Evolutionary conservation across 2,888 invertebrate species (phyloP), one percentile per base, ranked within the genome.

Genomic region (Tachina fera): DNA sequence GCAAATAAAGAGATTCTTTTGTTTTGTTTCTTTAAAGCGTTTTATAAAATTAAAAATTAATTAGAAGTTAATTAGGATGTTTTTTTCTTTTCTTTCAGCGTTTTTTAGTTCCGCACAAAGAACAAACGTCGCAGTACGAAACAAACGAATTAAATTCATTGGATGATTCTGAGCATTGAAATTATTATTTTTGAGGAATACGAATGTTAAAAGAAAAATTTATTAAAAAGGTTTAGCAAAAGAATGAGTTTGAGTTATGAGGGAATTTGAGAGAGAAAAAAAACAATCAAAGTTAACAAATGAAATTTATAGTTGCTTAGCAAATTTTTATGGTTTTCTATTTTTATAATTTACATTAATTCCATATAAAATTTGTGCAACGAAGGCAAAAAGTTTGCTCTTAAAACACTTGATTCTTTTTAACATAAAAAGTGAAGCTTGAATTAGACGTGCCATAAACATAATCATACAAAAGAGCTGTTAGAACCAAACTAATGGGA

Each of bases 51-150:
- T 75, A 68, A 82, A 82, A 74, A 78, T 82, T 85, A 82, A 85
- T 85, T 82, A 82, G 74, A 75, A 74, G 82, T 82, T 78, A 85
- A 85, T 81, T 85, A 74, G 61, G 49, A 39, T 68, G 47, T 77
- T 68, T 65, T 31, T 31, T 6, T 2, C 4, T 31, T 1, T 39
- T 77, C 76, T 61, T 65, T 6, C 67, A 76, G 22, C 53, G 43
- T 61, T 31, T 31, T n/a, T 31, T 49, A n/a, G 13, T 16, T 16
- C 39, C 14, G 22, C 9, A 58, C 6, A 71, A 72, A 65, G 58
- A 67, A 60, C 5, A 61, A 53, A 45, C 19, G 60, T 11, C n/a
- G 60, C 8, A 58, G 61, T 41, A 47, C 39, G 47, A 63, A 70
- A 14, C 31, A 14, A 70, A 14, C 31, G 51, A 45, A 61, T 78